Evolutionary conservation across 2,888 invertebrate species (phyloP), one percentile per base, ranked within the genome.

Genomic region (Hoplodrina blanda): DNA sequence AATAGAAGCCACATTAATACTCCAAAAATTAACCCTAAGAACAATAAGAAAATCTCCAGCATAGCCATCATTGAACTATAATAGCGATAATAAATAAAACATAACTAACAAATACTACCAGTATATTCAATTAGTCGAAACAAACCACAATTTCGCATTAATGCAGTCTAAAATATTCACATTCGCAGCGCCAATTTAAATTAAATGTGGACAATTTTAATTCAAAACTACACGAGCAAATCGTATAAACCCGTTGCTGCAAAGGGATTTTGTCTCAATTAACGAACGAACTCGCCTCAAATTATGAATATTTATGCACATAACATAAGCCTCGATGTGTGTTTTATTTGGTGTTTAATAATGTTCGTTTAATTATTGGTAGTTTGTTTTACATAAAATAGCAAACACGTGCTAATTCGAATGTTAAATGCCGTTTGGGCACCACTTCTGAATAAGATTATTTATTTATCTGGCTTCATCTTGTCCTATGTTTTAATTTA

Each of bases 221-320:
- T 87, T 86, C 84, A 72, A 81, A 87, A 85, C 82, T 84, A 81
- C 75, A 62, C 65, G 53, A 15, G 62, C 69, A 71, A 73, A 71
- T 55, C 69, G 62, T 63, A 70, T 77, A 80, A 82, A 76, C 76
- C 55, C 66, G 46, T 52, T 57, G 62, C 68, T 72, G 62, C 73
- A 81, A 69, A 82, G 69, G 89, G 84, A 85, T 87, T 91, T 88
- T 84, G 85, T 88, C 89, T 87, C 87, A 89, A 91, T 92, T 91
- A 91, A 87, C 83, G 79, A 72, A 82, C 84, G 81, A 81, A 77
- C 67, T 75, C 71, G 62, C 67, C 77, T 73, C 71, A 69, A 68
- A 72, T 73, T 75, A 73, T 83, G 73, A 77, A 81, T 80, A 82
- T 85, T 80, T 73, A 83, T 76, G 73, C 69, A 69, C 63, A 52